phyloP scores from a whole-genome alignment of 2,113 vertebrate species.

The Lamprotornis superbus region DNA sequence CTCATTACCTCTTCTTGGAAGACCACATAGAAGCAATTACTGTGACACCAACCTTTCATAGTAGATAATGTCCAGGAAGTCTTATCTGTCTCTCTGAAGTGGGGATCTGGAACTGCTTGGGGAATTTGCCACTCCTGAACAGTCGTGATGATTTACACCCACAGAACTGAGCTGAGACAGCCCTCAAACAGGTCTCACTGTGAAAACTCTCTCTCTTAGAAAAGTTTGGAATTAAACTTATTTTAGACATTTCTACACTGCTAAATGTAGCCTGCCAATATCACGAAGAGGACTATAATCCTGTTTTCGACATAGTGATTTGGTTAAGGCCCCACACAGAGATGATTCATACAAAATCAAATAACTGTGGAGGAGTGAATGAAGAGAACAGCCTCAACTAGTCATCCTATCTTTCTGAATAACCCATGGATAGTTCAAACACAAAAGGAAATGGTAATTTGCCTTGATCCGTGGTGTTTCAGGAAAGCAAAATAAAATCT shows the following conservation, averaged over 20 bases:
- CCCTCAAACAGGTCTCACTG: not conserved
- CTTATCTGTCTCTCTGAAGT: not conserved
- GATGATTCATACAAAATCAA: not conserved
- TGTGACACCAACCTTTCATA: not conserved
- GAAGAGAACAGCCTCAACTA: not conserved
- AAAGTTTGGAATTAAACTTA: not conserved
- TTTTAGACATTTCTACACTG: not conserved
- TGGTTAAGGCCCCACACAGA: not conserved
- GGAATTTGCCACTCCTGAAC: not conserved
- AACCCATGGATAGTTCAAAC: not conserved
- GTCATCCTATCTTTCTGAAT: not conserved
- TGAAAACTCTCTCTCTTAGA: not conserved
- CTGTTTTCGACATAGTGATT: not conserved
- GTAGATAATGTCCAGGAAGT: not conserved
- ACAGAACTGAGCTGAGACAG: not conserved
- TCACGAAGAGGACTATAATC: not conserved
- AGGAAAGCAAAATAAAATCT: not conserved
- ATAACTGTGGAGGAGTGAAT: not conserved
- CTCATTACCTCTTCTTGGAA: slow-evolving; percentile 32
- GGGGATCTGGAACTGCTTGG: not conserved
- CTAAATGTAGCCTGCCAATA: not conserved
- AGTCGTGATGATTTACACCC: not conserved
- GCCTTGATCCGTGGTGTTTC: not conserved
- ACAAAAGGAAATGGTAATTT: not conserved
- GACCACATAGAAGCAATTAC: not conserved